Evolutionary conservation across 2,797 vertebrate species (phyloP).

Genomic region (Perodicticus potto): DNA sequence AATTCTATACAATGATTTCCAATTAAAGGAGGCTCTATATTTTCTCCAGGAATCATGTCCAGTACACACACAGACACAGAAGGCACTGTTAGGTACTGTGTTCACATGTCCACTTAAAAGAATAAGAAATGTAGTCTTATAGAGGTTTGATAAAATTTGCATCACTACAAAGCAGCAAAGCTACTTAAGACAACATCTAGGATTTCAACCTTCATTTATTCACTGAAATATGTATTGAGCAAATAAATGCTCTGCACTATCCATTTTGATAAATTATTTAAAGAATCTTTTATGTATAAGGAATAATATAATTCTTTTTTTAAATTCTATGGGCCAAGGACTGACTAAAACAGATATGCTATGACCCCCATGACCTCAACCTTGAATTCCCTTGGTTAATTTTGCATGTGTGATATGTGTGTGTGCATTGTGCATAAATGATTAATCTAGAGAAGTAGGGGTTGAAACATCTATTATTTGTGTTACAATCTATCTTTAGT

Average conservation of each 20-base stretch:
- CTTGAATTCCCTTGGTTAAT: not conserved
- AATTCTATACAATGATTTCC: not conserved
- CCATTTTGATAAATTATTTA: slow-evolving; percentile 8
- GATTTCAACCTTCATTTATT: slow-evolving; percentile 24
- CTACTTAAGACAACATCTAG: not conserved
- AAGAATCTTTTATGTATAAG: not conserved
- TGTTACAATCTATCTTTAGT: not conserved
- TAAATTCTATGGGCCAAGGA: not conserved
- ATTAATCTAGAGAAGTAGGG: not conserved
- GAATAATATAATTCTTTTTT: not conserved
- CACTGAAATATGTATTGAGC: not conserved
- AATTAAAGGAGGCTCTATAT: not conserved
- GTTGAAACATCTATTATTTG: not conserved
- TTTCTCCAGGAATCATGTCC: not conserved
- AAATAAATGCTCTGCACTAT: not conserved
- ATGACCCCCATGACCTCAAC: not conserved
- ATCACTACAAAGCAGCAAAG: not conserved
- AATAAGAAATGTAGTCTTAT: not conserved
- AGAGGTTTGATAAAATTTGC: not conserved
- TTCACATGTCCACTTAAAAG: not conserved
- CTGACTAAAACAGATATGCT: not conserved
- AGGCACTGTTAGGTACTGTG: not conserved
- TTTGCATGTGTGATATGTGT: accelerated
- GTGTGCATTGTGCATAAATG: not conserved
- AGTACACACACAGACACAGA: not conserved